These are phyloP conservation scores for Xylocampa areola DNA, from an alignment of 2,888 invertebrate genomes.

Conservation along the genomic window DNA sequence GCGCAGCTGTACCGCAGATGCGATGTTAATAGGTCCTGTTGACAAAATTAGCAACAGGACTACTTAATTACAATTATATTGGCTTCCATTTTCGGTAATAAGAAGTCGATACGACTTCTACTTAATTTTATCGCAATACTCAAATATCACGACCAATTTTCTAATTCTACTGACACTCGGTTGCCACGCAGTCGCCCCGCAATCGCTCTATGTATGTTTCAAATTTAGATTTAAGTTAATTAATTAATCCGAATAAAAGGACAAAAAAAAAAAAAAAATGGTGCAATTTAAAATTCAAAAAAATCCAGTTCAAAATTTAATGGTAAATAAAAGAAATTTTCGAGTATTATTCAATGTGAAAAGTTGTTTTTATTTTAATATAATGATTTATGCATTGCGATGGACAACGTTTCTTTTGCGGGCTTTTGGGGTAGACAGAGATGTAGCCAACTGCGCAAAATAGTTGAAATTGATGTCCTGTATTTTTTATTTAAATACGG, in stretches of 20 bases:
- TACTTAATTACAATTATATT: neutral
- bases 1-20: constrained; percentile 17
- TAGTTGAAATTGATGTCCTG: neutral
- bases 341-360: constrained; percentile 47
- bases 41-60: neutral
- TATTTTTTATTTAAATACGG: too few species aligned
- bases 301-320: constrained; percentile 39
- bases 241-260: constrained; percentile 36
- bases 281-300: constrained; percentile 58
- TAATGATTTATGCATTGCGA: constrained; percentile 33
- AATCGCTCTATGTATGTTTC: constrained; percentile 45
- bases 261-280: constrained; percentile 56
- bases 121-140: constrained; percentile 17
- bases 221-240: constrained; percentile 44
- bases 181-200: constrained; percentile 23
- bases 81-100: neutral
- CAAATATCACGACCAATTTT: constrained; percentile 32
- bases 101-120: neutral
- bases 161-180: constrained; percentile 7
- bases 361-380: constrained; percentile 52
- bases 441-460: neutral
- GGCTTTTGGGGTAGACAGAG: neutral
- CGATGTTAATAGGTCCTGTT: constrained; percentile 3
- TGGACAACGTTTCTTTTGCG: constrained; percentile 41
- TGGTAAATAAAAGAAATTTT: constrained; percentile 50